These are phyloP conservation scores for Macrostomum lignano DNA, from an alignment of 1,140 invertebrate genomes.

Conservation along the genomic window DNA sequence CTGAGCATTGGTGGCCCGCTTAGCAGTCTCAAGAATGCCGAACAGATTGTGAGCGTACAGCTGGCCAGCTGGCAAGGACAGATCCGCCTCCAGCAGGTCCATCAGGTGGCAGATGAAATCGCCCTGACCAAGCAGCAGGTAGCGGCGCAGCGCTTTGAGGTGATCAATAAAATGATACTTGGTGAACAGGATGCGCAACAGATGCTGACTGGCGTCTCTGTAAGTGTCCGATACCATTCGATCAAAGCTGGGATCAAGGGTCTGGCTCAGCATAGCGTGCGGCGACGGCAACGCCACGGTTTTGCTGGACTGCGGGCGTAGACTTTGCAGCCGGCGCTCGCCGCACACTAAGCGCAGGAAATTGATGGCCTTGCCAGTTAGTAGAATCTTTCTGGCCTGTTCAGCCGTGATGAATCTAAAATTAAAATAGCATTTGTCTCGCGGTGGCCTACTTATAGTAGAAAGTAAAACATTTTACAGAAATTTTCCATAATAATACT, in stretches of 20 bases:
- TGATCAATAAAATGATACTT: constrained; percentile 66
- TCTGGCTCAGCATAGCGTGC: constrained; percentile 39
- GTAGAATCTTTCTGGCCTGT: too few relatives aligned
- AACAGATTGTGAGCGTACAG: constrained; percentile 60
- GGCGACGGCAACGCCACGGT: too few relatives aligned
- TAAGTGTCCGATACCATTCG: constrained; percentile 51
- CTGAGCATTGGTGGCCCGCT: constrained; percentile 71
- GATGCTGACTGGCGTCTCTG: constrained; percentile 49
- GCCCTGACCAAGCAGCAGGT: constrained; percentile 66
- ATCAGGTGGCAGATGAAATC: constrained; percentile 75
- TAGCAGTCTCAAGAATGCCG: constrained; percentile 58
- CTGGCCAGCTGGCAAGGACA: constrained; percentile 55
- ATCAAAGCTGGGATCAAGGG: constrained; percentile 43
- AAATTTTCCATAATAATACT: too few relatives aligned
- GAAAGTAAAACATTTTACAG: too few relatives aligned
- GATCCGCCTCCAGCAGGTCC: constrained; percentile 58
- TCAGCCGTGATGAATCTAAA: too few relatives aligned
- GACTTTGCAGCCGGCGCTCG: too few relatives aligned
- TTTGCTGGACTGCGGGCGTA: too few relatives aligned
- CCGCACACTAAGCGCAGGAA: too few relatives aligned
- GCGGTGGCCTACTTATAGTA: too few relatives aligned
- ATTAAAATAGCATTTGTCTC: too few relatives aligned
- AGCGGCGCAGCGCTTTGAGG: constrained; percentile 53
- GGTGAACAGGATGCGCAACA: constrained; percentile 51
- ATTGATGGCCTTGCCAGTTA: too few relatives aligned